Evolutionary conservation across 2,888 invertebrate genomes (phyloP).

Genomic region (Drosophila siamana): DNA sequence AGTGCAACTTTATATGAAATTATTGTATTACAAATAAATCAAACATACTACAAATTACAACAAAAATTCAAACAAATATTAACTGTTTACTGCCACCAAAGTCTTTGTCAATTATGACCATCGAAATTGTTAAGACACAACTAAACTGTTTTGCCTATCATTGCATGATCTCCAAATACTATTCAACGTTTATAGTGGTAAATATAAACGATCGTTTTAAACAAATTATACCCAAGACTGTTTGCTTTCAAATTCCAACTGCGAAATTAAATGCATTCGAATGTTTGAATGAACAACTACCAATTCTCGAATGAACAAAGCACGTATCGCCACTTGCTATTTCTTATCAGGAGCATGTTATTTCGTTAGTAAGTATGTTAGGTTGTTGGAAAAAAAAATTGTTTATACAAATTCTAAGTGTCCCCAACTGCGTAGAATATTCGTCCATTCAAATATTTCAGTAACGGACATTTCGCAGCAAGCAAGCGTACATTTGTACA

Average conservation of each 20-base stretch:
- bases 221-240: conserved; percentile 4
- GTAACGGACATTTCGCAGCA: background rate
- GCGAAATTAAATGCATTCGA: no score
- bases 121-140: conserved; percentile 48
- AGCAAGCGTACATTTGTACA: background rate
- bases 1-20: conserved; percentile 73
- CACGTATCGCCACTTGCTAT: background rate
- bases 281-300: background rate
- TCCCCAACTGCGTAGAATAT: background rate
- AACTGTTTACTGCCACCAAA: conserved; percentile 70
- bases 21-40: conserved; percentile 68
- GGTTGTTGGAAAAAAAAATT: background rate
- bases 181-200: conserved; percentile 12
- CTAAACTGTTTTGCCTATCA: conserved; percentile 28
- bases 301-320: background rate
- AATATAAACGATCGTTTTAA: conserved; percentile 19
- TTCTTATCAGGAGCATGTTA: background rate
- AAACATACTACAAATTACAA: conserved; percentile 42
- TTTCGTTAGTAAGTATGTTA: background rate
- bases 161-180: conserved; percentile 14
- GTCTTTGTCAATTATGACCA: conserved; percentile 68
- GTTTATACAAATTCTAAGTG: background rate
- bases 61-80: conserved; percentile 40
- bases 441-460: background rate
- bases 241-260: background rate